Evolutionary conservation across 2,113 vertebrate species (phyloP), one percentile per base, ranked within the genome.

Genomic region (Crypturellus undulatus): DNA sequence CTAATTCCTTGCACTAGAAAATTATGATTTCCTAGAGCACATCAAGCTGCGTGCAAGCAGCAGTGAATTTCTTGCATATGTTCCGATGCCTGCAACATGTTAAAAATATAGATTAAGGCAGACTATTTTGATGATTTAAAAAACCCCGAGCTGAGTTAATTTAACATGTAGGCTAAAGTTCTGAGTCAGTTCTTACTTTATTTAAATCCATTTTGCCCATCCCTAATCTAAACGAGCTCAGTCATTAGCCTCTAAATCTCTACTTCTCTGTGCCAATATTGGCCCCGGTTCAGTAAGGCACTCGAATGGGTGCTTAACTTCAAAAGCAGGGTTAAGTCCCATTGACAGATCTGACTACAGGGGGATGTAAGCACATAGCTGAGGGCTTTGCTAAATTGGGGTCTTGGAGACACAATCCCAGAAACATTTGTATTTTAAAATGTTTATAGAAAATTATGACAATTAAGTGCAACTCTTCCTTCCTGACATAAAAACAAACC

Each of bases 381-480:
- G 54, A 93, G 56, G 86, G 92, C 92, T 96, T 90, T 90, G 88
- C 86, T 95, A 90, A 96, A 94, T 34, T 76, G 67, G 36, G 51
- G 88, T 76, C 75, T 90, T 76, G 36, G 90, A 90, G 94, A 95
- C 86, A 96, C 93, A 95, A 92, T 90, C 90, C 88, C 89, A 86
- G 94, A 96, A 96, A 94, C 94, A 92, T 94, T 96, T 96, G 78
- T 93, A 94, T 95, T 95, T 96, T 94, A 95, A 72, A 70, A 84
- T 95, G 94, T 97, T 97, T 96, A 93, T 82, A 95, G 88, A 89
- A 92, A 96, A 96, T 93, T 94, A 59, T 40, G 92, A 90, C 90
- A 96, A 96, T 96, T 96, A 96, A 96, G 67, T 87, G 78, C 83
- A 94, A 89, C 86, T 96, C 90, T 79, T 95, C 92, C 88, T 96